These are phyloP conservation scores for Cynopterus sphinx DNA, from an alignment of 2,797 vertebrate species.

Conservation along the genomic window DNA sequence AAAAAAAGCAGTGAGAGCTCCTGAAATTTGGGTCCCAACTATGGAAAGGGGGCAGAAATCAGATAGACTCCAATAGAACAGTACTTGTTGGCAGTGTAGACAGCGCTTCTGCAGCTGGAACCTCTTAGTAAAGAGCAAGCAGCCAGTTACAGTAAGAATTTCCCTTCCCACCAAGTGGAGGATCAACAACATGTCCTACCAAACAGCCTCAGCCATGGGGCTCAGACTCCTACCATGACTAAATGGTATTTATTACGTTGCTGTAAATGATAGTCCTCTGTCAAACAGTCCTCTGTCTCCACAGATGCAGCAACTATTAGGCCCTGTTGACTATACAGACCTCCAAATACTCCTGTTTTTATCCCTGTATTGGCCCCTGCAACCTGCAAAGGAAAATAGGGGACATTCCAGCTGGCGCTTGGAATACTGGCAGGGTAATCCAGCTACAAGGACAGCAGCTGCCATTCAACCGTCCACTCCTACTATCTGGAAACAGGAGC, in stretches of 20 bases:
- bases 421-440: not conserved
- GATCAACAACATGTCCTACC: not conserved
- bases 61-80: not conserved
- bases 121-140: not conserved
- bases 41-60: not conserved
- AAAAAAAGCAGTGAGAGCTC: not conserved
- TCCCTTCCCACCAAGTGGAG: not conserved
- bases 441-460: not conserved
- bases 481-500: not conserved
- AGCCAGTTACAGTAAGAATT: not conserved
- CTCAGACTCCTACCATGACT: not conserved
- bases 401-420: not conserved
- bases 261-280: too few species aligned
- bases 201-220: not conserved
- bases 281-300: not conserved
- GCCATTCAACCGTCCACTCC: not conserved
- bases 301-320: not conserved
- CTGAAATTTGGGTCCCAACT: not conserved
- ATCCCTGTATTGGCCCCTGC: not conserved
- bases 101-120: not conserved
- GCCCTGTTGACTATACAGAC: not conserved
- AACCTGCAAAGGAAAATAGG: not conserved
- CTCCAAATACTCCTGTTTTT: not conserved
- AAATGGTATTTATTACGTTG: too few species aligned
- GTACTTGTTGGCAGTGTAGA: not conserved